Base-by-base conservation (phyloP, 1,140 invertebrate species). In the Pentalonia nigronervosa region DNA sequence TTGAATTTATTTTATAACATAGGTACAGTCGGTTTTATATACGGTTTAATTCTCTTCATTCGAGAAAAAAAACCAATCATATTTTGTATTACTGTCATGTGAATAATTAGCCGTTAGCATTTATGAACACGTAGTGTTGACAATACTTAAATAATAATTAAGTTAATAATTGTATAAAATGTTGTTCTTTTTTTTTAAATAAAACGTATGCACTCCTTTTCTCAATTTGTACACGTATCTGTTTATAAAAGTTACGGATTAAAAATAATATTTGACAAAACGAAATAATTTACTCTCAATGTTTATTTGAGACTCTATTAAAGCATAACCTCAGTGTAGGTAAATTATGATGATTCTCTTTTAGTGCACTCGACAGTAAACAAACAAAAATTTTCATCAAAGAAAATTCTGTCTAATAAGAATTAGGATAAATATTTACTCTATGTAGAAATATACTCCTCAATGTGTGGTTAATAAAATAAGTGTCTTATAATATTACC, bases 401-500 rank as follows among this genome's bases (percentile, higher is more conserved):
- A 88, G 47, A 7, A 53, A n/a, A 76, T n/a, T 4, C 14, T 76
- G n/a, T n/a, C 1, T 45, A n/a, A 87, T 47, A 87, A 47, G 45
- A 45, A 47, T 17, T 41, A 45, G 25, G 36, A 86, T 86, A 86
- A 86, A 86, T 86, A 86, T 86, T 86, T 47, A 86, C 25, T 86
- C 6, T 45, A 30, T 30, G 36, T 81, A 81, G 14, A 34, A 34
- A 34, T 81, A 34, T 81, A 36, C 76, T 8, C 4, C 76, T 8
- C 4, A 20, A 36, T 36, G 76, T 41, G 36, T 45, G 23, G 36
- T 84, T 84, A 84, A 21, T 48, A 88, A 53, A 17, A 48, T 56
- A 41, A 8, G 34, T n/a, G 14, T 90, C 41, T n/a, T 25, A 45
- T 56, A 95, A 96, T 76, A 76, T 96, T 95, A 99, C 98, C 99